Evolutionary conservation across 2,113 vertebrate species (phyloP).

Genomic region (Ailuropoda melanoleuca): DNA sequence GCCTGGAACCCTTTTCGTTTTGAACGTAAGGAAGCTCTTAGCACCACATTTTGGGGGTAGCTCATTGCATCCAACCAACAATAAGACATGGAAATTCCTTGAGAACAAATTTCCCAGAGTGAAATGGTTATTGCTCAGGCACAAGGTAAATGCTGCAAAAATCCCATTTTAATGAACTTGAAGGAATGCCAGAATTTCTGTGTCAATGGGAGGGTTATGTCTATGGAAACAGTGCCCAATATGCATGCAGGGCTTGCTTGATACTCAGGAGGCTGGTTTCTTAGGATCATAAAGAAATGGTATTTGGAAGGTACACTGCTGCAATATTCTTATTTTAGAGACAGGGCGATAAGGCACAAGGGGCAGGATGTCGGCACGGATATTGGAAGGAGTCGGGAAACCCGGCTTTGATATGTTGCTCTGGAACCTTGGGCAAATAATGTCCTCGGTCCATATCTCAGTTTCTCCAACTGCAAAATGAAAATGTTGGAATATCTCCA

Average conservation of each 20-base stretch:
- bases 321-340: neutral
- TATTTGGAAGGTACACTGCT: neutral
- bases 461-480: neutral
- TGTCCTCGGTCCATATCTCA: neutral
- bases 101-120: neutral
- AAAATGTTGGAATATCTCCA: neutral
- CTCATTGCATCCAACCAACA: neutral
- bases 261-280: neutral
- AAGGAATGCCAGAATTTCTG: neutral
- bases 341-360: neutral
- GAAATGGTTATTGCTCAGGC: neutral
- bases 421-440: neutral
- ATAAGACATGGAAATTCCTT: neutral
- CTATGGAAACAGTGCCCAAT: neutral
- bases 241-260: neutral
- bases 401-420: neutral
- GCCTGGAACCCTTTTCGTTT: neutral
- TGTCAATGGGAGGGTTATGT: neutral
- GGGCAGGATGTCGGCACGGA: too few relatives aligned
- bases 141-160: conserved; percentile 13
- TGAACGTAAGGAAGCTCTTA: neutral
- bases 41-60: neutral
- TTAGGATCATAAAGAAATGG: neutral
- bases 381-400: neutral
- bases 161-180: conserved; percentile 21